Conservation (phyloP, 2,113 vertebrate genomes). For the Peucedramus taeniatus region DNA sequence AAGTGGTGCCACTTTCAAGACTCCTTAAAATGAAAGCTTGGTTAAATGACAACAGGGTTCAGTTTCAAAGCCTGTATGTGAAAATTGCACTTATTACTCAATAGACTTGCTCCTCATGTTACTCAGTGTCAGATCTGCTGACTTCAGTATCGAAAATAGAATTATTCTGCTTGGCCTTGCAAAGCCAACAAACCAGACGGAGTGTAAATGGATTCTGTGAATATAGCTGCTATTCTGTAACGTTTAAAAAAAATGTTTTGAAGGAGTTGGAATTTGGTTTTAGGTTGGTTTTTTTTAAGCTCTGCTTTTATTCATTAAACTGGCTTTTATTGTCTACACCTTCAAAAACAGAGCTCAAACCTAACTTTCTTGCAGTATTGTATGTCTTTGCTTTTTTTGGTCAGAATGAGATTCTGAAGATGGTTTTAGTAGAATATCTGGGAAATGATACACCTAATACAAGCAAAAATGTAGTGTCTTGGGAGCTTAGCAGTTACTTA, state of each 20-base stretch:
- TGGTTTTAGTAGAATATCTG: neutral
- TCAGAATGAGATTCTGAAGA: neutral
- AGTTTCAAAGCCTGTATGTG: neutral
- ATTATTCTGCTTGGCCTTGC: neutral
- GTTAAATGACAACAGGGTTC: neutral
- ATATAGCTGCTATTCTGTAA: neutral
- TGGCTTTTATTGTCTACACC: neutral
- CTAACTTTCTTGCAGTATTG: neutral
- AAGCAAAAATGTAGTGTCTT: neutral
- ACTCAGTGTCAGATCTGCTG: neutral
- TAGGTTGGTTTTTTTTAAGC: neutral
- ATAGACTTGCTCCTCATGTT: neutral
- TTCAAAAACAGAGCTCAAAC: neutral
- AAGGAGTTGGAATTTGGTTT: neutral
- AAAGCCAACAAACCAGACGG: neutral
- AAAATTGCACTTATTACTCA: neutral
- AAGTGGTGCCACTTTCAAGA: neutral
- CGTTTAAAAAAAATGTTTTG: neutral
- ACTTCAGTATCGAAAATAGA: neutral
- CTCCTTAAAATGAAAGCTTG: neutral
- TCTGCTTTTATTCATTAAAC: neutral
- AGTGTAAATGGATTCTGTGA: neutral
- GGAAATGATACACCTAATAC: fast-evolving
- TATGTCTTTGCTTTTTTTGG: neutral
- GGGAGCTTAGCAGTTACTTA: neutral